Percentiles rank a stretch among this genome's conserved stretches.
Evolutionary conservation across 92 coral and sea anemone genomes (phyloP).

Genomic region (Umimayanthus chanpuru): DNA sequence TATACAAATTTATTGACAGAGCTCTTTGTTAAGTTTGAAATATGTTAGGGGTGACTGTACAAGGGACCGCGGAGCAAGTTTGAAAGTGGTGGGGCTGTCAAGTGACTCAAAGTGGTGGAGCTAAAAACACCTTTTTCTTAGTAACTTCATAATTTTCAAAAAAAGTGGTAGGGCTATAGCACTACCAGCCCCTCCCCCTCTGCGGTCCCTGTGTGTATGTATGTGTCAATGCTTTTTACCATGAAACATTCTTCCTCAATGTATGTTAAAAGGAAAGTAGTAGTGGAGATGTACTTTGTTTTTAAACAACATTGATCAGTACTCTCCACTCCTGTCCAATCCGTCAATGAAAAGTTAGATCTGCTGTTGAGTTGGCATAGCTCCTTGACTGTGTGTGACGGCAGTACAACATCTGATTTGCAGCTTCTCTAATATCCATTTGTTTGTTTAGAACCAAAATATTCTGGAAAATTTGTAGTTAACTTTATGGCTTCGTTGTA

Average conservation of each 20-base stretch:
- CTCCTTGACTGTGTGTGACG: not conserved
- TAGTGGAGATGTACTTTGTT: no score
- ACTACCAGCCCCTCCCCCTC: no score
- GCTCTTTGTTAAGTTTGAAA: not conserved
- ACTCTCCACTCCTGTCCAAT: not conserved
- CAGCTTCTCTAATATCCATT: slow-evolving; percentile 67
- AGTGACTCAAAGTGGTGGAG: no score
- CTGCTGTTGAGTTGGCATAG: not conserved
- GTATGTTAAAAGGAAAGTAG: no score
- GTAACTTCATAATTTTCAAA: no score
- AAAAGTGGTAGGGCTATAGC: no score
- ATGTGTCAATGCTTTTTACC: not conserved
- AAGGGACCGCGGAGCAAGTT: no score
- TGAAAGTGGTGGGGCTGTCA: no score
- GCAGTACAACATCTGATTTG: not conserved
- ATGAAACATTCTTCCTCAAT: not conserved
- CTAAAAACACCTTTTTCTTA: no score
- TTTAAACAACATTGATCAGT: not conserved
- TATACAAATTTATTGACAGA: not conserved
- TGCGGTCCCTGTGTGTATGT: no score
- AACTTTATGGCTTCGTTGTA: slow-evolving; percentile 76
- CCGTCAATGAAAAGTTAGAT: not conserved
- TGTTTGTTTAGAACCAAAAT: slow-evolving; percentile 64
- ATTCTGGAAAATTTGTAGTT: slow-evolving; percentile 74
- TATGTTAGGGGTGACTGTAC: not conserved